Percentiles rank a stretch among this genome's conserved stretches.
These are phyloP conservation scores for Patella pellucida DNA, from an alignment of 2,888 invertebrate species.

Conservation along the genomic window DNA sequence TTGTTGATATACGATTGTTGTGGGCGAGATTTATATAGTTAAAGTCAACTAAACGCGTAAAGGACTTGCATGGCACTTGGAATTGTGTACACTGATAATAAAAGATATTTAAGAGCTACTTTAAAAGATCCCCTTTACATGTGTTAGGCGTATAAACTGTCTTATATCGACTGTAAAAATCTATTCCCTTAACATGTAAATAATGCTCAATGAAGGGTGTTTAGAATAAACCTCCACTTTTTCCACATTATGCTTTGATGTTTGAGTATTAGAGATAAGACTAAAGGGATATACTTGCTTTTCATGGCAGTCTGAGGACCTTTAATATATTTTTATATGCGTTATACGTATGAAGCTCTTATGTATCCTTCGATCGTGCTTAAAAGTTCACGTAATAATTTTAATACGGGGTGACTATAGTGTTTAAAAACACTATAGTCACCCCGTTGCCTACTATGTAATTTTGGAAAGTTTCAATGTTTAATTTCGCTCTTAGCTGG, in stretches of 20 bases:
- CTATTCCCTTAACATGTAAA: conserved; percentile 1
- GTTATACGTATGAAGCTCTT: no score
- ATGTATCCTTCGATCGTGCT: no score
- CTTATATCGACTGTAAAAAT: conserved; percentile 4
- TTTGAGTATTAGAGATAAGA: conserved; percentile 1
- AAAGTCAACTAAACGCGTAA: not conserved
- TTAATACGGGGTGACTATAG: no score
- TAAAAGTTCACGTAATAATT: no score
- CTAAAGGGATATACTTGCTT: not conserved
- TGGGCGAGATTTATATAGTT: no score
- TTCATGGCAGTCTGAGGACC: no score
- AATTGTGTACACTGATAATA: not conserved
- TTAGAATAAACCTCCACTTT: conserved; percentile 5
- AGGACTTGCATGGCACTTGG: not conserved
- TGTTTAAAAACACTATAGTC: no score
- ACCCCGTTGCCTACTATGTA: no score
- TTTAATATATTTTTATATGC: no score
- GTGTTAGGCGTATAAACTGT: not conserved
- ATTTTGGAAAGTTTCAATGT: no score
- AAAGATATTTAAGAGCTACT: conserved; percentile 1
- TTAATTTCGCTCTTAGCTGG: no score
- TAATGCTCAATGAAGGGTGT: conserved; percentile 9
- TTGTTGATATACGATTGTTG: no score
- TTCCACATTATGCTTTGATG: conserved; percentile 1
- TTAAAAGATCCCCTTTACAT: not conserved